Percentiles rank a stretch among this genome's conserved stretches.
These are phyloP conservation scores for Rhodophaea formosa DNA, from an alignment of 2,888 invertebrate genomes.

Conservation along the genomic window DNA sequence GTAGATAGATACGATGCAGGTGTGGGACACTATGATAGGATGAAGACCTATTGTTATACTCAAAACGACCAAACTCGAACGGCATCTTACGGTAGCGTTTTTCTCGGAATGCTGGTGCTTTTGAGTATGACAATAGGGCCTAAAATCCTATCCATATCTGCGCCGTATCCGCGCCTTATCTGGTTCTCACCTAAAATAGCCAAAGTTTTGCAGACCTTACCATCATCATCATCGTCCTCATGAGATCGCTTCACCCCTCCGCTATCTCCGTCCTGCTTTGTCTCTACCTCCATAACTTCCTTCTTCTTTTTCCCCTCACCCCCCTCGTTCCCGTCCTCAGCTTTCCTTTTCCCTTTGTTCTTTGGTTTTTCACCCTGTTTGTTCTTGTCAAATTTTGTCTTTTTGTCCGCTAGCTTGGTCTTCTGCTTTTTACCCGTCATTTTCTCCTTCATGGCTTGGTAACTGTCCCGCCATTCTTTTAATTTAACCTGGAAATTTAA, in stretches of 20 bases:
- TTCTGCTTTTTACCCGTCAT: conserved; percentile 63
- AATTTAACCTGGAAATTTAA: conserved; percentile 50
- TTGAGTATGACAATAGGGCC: no score
- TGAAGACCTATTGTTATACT: no score
- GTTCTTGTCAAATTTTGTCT: conserved; percentile 52
- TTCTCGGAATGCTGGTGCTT: no score
- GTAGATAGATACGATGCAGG: no score
- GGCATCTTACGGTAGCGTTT: no score
- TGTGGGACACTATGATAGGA: no score
- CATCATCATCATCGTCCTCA: conserved; percentile 41
- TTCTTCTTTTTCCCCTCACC: conserved; percentile 60
- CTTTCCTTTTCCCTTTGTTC: conserved; percentile 55
- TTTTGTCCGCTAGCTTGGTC: conserved; percentile 53
- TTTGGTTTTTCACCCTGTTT: conserved; percentile 45
- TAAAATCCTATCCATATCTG: no score
- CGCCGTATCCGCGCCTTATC: no score
- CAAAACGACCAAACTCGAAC: no score
- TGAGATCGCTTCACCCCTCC: conserved; percentile 60
- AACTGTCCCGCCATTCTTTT: conserved; percentile 67
- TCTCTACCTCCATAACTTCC: conserved; percentile 44
- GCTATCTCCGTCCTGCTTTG: conserved; percentile 34
- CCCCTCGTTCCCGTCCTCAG: conserved; percentile 39
- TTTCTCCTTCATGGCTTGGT: conserved; percentile 69
- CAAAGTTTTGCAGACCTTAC: conserved; percentile 26
- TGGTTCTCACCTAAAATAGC: no score